These are phyloP conservation scores for Aurelia coerulea DNA, from an alignment of 30 jellyfish, hydroid and myxozoan species.

Conservation along the genomic window DNA sequence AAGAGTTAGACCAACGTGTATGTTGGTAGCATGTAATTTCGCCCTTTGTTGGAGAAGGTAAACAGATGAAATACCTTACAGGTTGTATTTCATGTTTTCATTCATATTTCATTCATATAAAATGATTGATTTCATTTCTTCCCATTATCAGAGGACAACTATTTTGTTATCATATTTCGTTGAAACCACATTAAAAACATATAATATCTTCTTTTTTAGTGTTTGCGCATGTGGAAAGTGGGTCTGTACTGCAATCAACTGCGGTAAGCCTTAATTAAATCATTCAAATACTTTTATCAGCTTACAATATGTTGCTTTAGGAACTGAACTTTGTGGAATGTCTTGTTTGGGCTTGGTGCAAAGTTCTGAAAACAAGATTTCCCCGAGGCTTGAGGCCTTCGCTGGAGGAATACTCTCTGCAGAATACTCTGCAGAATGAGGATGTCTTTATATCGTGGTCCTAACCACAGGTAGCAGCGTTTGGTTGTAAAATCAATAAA, in stretches of 20 bases:
- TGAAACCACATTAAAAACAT: constrained; percentile 20
- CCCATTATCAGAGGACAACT: too few relatives aligned
- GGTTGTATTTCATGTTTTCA: too few relatives aligned
- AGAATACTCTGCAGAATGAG: not conserved
- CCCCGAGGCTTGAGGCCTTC: not conserved
- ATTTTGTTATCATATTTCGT: not conserved
- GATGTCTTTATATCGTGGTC: too few relatives aligned
- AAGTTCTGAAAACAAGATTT: not conserved
- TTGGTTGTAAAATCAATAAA: too few relatives aligned
- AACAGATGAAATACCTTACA: too few relatives aligned
- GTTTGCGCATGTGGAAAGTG: constrained; percentile 95
- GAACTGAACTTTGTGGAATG: not conserved
- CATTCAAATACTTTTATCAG: not conserved
- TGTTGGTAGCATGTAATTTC: too few relatives aligned
- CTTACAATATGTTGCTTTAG: not conserved
- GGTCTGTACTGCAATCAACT: constrained; percentile 88
- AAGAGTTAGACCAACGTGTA: too few relatives aligned
- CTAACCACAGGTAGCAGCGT: too few relatives aligned
- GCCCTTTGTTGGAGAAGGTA: too few relatives aligned
- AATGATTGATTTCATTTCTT: too few relatives aligned
- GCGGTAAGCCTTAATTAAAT: constrained; percentile 49
- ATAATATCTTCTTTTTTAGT: constrained; percentile 29
- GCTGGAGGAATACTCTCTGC: too few relatives aligned
- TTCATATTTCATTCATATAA: too few relatives aligned
- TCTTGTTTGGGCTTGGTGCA: not conserved